Conservation (phyloP, 2,888 invertebrate species). For the Drosophila nr. perissopoda region DNA sequence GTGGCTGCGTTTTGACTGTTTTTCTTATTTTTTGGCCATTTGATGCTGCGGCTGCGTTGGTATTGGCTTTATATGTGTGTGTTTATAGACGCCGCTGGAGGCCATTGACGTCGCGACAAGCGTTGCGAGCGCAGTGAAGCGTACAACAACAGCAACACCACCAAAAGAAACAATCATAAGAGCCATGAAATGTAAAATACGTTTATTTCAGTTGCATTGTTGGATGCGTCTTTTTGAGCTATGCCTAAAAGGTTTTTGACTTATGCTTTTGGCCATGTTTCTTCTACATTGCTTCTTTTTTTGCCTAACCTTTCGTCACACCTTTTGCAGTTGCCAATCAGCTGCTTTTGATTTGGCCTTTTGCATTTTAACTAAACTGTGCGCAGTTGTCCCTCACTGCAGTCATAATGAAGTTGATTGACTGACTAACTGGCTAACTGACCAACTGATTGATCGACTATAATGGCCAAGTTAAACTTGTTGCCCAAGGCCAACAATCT, state of each 20-base stretch:
- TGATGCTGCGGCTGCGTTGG: conserved; percentile 48
- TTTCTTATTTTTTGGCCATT: conserved; percentile 43
- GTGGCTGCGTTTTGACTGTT: conserved; percentile 44
- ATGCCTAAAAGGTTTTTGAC: conserved; percentile 55
- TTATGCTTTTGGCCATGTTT: conserved; percentile 35
- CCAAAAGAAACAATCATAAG: conserved; percentile 18
- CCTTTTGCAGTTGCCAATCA: conserved; percentile 29
- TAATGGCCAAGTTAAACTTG: conserved; percentile 48
- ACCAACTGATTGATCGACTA: conserved; percentile 45
- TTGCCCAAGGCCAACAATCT: conserved; percentile 65
- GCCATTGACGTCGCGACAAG: conserved; percentile 67
- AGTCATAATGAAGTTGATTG: conserved; percentile 47
- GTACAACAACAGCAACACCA: conserved; percentile 43
- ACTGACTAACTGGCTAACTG: conserved; percentile 29
- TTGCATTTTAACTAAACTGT: conserved; percentile 12
- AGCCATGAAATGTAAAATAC: conserved; percentile 56
- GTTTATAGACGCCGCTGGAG: conserved; percentile 53
- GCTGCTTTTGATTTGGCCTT: conserved; percentile 36
- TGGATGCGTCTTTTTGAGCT: conserved; percentile 50
- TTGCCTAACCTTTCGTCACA: conserved; percentile 32
- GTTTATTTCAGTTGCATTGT: conserved; percentile 49
- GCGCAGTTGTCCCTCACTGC: conserved; percentile 8
- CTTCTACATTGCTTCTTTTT: conserved; percentile 9
- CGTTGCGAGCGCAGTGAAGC: conserved; percentile 65
- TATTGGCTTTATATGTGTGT: conserved; percentile 1